Evolutionary conservation across 2,113 vertebrate genomes (phyloP), one percentile per base, ranked within the genome.

Genomic region (Scytalopus superciliaris): DNA sequence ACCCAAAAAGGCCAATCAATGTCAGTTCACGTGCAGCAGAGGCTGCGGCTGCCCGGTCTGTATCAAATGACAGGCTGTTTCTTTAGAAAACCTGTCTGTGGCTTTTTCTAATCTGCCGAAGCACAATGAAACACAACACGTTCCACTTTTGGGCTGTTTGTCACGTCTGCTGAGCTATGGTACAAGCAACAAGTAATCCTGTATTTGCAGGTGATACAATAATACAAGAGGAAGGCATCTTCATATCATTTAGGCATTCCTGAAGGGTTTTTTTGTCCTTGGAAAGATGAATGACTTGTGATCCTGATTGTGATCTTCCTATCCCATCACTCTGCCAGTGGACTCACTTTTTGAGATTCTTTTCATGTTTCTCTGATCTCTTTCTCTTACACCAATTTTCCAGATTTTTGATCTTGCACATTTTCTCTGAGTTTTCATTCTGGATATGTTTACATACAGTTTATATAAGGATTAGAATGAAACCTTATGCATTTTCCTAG

Each of bases 41-140:
- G 82, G 88, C 49, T 85, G 70, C 4, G 12, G 74, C 70, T 83
- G 52, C 66, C 66, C 74, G 49, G 70, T 31, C 37, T n/a, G 49
- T 69, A 68, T 88, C 59, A 50, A 66, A 73, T 80, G n/a, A 69
- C 88, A 77, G 53, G 9, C 72, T 59, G 59, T 66, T 95, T 73
- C 85, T 76, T 88, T 45, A 68, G 84, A 50, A 93, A 90, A 85
- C 74, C 57, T 64, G 69, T 28, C 87, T 62, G 57, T 39, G 67
- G 57, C n/a, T 88, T 94, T 92, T 92, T 53, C 63, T 88, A 23
- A 86, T 83, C 75, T 73, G 55, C 72, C 17, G 82, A 31, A 77
- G 35, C 73, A 81, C 64, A 55, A 37, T 49, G 82, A 85, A 94
- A 94, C 49, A 79, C 66, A 79, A 72, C 4, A 21, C 5, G 3